These are phyloP conservation scores for Synodontis membranacea DNA, from an alignment of 2,113 vertebrate species.

Conservation along the genomic window DNA sequence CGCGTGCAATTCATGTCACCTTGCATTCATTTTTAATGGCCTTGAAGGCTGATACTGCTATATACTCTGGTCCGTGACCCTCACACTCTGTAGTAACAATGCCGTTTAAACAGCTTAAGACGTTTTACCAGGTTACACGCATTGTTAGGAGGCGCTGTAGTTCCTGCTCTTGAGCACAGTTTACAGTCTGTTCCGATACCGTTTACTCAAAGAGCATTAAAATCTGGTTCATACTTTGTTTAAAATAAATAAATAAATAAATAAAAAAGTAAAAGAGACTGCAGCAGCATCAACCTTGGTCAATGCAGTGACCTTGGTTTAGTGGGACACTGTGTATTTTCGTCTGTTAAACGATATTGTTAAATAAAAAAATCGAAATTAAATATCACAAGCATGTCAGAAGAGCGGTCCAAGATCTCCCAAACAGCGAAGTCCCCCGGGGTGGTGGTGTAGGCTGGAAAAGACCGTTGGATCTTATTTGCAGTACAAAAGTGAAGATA, in stretches of 20 bases:
- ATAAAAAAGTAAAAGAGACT: too few relatives aligned
- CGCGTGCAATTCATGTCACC: too few relatives aligned
- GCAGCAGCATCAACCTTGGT: too few relatives aligned
- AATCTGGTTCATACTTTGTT: background rate
- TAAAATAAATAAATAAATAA: background rate
- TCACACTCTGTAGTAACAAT: background rate
- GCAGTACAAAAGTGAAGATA: background rate
- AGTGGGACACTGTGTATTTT: background rate
- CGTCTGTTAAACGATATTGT: background rate
- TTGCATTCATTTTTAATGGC: background rate
- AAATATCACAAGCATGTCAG: background rate
- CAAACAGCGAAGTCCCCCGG: background rate
- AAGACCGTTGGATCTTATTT: slow-evolving; percentile 14
- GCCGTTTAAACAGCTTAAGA: background rate
- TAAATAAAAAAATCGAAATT: slow-evolving; percentile 7
- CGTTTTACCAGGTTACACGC: background rate
- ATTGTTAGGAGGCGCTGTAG: background rate
- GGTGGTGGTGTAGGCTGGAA: background rate
- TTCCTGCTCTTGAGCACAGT: background rate
- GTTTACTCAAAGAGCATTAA: background rate
- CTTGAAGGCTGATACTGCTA: background rate
- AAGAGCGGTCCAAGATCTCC: background rate
- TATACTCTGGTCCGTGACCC: background rate
- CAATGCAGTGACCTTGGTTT: background rate
- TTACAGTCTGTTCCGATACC: background rate